These are phyloP conservation scores for Anagrus nilaparvatae DNA, from an alignment of 1,140 invertebrate genomes.

Conservation along the genomic window DNA sequence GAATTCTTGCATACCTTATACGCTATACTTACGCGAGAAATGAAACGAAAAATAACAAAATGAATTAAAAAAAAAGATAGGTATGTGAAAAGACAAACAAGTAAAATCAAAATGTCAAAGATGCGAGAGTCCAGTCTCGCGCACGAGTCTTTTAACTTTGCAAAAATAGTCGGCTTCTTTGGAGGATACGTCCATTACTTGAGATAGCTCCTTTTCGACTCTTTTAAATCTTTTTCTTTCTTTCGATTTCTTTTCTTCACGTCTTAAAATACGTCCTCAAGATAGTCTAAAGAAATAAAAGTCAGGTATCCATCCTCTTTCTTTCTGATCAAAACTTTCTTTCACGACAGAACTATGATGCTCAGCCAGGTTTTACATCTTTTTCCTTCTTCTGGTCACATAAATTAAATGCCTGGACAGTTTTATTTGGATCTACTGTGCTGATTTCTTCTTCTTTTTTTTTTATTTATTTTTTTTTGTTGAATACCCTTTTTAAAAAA, in stretches of 20 bases:
- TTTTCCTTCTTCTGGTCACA: slow-evolving; percentile 40
- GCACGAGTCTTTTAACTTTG: slow-evolving; percentile 7
- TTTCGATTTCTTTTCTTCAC: no score
- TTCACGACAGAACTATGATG: no score
- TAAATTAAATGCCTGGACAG: slow-evolving; percentile 41
- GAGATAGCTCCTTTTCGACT: slow-evolving; percentile 1
- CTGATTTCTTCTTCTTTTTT: background rate
- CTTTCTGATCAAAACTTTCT: no score
- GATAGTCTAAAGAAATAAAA: no score
- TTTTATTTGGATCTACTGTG: slow-evolving; percentile 19
- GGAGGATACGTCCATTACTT: slow-evolving; percentile 26
- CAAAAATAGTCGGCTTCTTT: slow-evolving; percentile 20
- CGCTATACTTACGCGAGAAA: no score
- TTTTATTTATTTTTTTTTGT: slow-evolving; percentile 19
- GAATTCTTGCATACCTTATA: no score
- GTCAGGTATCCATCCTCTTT: no score
- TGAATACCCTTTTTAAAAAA: no score
- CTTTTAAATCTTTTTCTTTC: slow-evolving; percentile 5
- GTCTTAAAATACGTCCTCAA: no score
- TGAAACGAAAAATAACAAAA: background rate
- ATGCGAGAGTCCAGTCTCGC: slow-evolving; percentile 5
- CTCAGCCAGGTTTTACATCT: slow-evolving; percentile 33
- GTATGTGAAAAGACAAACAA: background rate
- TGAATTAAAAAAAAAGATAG: background rate
- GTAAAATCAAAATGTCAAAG: slow-evolving; percentile 11